These are phyloP conservation scores for Drosophila cyrtoloma DNA, from an alignment of 2,888 invertebrate genomes.

Conservation along the genomic window DNA sequence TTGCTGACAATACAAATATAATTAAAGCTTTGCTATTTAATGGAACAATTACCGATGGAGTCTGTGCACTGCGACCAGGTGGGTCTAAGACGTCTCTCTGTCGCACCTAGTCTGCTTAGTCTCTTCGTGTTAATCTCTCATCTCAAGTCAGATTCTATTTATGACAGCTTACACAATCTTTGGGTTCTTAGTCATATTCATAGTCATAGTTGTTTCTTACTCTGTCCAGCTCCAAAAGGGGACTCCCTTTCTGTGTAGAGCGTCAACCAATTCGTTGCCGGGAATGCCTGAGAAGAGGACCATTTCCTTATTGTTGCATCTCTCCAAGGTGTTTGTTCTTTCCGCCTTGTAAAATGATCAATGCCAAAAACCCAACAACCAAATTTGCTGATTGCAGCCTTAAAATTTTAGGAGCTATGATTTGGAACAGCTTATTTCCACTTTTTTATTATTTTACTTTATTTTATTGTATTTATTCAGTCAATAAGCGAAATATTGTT, in stretches of 20 bases:
- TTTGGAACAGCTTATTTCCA: no score
- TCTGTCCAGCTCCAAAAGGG: neutral
- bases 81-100: neutral
- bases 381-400: no score
- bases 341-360: no score
- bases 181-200: neutral
- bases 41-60: rapidly evolving
- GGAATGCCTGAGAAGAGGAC: neutral
- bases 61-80: neutral
- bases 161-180: neutral
- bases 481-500: no score
- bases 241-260: rapidly evolving
- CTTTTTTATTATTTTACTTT: no score
- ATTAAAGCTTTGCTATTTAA: neutral
- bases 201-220: neutral
- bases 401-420: no score
- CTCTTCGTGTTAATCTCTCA: neutral
- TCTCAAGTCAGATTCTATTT: neutral
- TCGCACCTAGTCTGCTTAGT: neutral
- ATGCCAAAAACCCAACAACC: no score
- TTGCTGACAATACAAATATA: neutral
- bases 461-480: neutral
- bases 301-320: neutral
- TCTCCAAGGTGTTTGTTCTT: neutral
- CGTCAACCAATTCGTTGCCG: neutral